These are phyloP conservation scores for Oikopleura albicans DNA, from an alignment of 23 tunicate species.

Conservation along the genomic window DNA sequence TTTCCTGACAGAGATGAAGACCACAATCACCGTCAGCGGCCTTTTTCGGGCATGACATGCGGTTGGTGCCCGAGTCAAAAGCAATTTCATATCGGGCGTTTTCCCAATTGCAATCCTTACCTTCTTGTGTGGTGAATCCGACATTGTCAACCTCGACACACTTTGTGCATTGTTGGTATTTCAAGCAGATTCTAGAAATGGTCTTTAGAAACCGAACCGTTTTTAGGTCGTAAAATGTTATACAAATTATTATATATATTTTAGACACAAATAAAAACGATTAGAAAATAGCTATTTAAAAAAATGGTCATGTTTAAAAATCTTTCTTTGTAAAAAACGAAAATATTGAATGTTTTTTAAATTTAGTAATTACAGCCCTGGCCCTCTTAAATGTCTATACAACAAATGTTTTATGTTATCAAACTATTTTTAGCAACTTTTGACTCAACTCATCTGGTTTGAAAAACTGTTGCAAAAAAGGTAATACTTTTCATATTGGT, in stretches of 20 bases:
- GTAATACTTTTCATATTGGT: too few relatives aligned
- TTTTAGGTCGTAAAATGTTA: too few relatives aligned
- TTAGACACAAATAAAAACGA: too few relatives aligned
- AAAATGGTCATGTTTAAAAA: too few relatives aligned
- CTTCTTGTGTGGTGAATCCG: neutral
- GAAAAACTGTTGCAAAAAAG: too few relatives aligned
- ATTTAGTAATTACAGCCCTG: neutral
- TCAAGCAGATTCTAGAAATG: neutral
- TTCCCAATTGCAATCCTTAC: neutral
- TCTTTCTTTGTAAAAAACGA: too few relatives aligned
- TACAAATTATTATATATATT: too few relatives aligned
- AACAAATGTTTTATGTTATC: too few relatives aligned
- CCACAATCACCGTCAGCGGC: neutral
- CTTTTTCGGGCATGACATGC: neutral
- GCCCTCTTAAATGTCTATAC: too few relatives aligned
- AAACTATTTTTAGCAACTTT: too few relatives aligned
- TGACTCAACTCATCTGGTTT: too few relatives aligned
- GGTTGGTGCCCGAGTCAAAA: neutral
- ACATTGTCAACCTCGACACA: neutral
- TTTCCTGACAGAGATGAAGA: neutral
- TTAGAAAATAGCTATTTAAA: too few relatives aligned
- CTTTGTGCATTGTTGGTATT: conserved; percentile 2
- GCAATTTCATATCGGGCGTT: neutral
- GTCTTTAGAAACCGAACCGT: neutral
- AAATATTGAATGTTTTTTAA: neutral